Evolutionary conservation across 2,797 vertebrate genomes (phyloP).

Genomic region (Knipowitschia caucasica): DNA sequence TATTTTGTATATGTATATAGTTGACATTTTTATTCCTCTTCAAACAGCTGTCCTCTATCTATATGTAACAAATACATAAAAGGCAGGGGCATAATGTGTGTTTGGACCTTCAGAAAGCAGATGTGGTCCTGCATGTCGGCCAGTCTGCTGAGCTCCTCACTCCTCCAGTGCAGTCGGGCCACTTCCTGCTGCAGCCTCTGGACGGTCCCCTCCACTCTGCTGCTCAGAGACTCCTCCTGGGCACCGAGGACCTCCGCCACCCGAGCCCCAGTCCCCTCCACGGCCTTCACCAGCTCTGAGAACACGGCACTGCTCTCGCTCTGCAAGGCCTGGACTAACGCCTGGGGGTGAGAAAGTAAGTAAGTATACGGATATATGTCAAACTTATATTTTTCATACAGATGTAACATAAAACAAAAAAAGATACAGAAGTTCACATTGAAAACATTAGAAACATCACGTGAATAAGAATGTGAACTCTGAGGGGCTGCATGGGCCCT

Average conservation of each 20-base stretch:
- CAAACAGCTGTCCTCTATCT: too few relatives aligned
- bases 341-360: constrained; percentile 45
- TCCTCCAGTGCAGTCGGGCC: constrained; percentile 55
- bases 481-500: too few relatives aligned
- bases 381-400: too few relatives aligned
- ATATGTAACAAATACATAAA: too few relatives aligned
- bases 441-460: too few relatives aligned
- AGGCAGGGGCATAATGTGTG: not conserved
- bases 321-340: constrained; percentile 62
- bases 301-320: constrained; percentile 60
- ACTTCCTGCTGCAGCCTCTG: constrained; percentile 68
- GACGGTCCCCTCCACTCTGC: constrained; percentile 52
- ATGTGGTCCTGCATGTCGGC: constrained; percentile 59
- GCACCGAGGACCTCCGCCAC: constrained; percentile 55
- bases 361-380: too few relatives aligned
- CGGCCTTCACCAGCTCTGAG: constrained; percentile 45
- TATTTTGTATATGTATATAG: too few relatives aligned
- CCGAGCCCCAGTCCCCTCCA: constrained; percentile 53
- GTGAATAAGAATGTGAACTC: too few relatives aligned
- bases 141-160: constrained; percentile 62
- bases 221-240: constrained; percentile 53
- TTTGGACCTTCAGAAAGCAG: constrained; percentile 69
- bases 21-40: too few relatives aligned
- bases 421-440: too few relatives aligned
- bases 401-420: too few relatives aligned